Percentiles rank a stretch among this genome's conserved stretches.
Evolutionary conservation across 2,888 invertebrate genomes (phyloP).

Genomic region (Heteropelma amictum): DNA sequence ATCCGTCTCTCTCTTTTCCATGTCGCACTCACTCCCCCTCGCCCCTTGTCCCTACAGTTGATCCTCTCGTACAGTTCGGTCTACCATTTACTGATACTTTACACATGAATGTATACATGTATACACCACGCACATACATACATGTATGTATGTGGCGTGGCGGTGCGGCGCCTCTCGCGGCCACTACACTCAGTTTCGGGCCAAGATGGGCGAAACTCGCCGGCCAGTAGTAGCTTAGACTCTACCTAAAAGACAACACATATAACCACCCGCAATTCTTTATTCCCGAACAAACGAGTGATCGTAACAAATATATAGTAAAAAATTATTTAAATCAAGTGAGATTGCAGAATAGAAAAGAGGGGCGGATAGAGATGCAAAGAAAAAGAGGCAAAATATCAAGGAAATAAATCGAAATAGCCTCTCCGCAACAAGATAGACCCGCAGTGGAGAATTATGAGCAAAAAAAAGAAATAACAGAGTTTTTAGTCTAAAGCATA

Average conservation of each 20-base stretch:
- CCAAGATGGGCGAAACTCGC: constrained; percentile 76
- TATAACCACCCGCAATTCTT: constrained; percentile 62
- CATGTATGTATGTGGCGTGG: constrained; percentile 17
- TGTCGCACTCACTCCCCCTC: constrained; percentile 54
- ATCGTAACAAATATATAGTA: constrained; percentile 35
- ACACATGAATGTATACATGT: not conserved
- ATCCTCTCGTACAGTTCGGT: not conserved
- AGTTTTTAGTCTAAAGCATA: not conserved
- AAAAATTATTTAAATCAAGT: constrained; percentile 29
- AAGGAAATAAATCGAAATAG: not conserved
- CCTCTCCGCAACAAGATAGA: constrained; percentile 1
- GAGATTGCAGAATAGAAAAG: not conserved
- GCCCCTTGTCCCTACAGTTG: constrained; percentile 25
- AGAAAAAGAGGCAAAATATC: not conserved
- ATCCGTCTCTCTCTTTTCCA: no score
- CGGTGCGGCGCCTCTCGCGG: constrained; percentile 66
- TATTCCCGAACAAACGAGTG: constrained; percentile 49
- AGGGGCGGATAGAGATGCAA: not conserved
- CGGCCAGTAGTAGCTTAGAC: constrained; percentile 77
- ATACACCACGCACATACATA: not conserved
- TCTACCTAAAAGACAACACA: constrained; percentile 75
- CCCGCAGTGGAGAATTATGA: not conserved
- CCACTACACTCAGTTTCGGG: constrained; percentile 69
- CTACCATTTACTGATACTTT: not conserved
- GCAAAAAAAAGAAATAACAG: not conserved